Base-by-base conservation (phyloP, 2,797 vertebrate genomes). In the Miichthys miiuy region DNA sequence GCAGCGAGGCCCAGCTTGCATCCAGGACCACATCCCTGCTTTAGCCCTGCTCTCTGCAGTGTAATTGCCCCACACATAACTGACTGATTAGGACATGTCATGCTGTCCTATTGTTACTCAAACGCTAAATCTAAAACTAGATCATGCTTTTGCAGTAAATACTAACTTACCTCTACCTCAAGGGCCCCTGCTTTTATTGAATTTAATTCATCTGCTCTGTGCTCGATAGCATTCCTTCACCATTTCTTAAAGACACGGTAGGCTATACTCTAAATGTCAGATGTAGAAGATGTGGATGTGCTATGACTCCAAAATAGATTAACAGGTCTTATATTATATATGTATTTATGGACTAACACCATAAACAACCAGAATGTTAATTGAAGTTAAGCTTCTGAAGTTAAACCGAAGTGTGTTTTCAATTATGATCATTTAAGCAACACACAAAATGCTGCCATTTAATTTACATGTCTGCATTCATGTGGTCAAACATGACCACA, bases 1-100 rank as follows among this genome's bases (percentile, higher is more conserved):
- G 75, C 70, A 77, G 81, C 44, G 62, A 70, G 61, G 75, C 82
- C 73, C 72, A 65, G 85, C 68, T 62, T 61, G 60, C 70, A 66
- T 52, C 25, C 27, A 79, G 64, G 52, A 79, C 81, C 71, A 55
- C 69, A 44, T 60, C 52, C 14, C 65, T 25, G 50, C 68, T 84
- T 81, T 25, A 52, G 67, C 58, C 20, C 6, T 48, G 42, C 84
- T 78, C 50, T 68, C 70, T 78, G 52, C 64, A 57, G 54, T 71
- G 82, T 76, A 80, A 89, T 75, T 72, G 50, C 27, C 55, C 65
- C 66, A 51, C 61, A 41, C 63, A 18, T 71, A 81, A 81, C 72
- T 23, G 25, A 82, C 71, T 74, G 30, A 61, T n/a, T 44, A 51
- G 60, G 72, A 60, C 60, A 30, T 20, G 42, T 47, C 27, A 38